These are phyloP conservation scores for Cyanoramphus novaezelandiae DNA, from an alignment of 2,113 vertebrate genomes.

Conservation along the genomic window DNA sequence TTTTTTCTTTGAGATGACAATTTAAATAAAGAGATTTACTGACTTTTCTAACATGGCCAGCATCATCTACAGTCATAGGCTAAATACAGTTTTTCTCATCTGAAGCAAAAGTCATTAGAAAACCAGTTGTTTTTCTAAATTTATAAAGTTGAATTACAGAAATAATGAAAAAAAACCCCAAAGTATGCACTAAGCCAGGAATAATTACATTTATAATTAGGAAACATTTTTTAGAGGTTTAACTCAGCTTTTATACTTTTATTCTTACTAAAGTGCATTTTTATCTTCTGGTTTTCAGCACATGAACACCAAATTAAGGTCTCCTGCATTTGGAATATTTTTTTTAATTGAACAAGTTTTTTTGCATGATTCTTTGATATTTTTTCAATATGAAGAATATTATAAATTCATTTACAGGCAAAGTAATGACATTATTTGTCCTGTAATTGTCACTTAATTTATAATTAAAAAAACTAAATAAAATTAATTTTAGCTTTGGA, in stretches of 20 bases:
- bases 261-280: neutral
- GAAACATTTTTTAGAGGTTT: neutral
- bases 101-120: neutral
- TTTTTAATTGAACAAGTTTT: fast-evolving
- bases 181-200: neutral
- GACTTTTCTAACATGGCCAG: neutral
- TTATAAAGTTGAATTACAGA: neutral
- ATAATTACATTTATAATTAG: neutral
- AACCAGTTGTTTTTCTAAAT: neutral
- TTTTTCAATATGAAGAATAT: neutral
- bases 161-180: neutral
- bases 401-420: neutral
- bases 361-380: neutral
- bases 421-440: neutral
- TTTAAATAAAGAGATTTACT: neutral
- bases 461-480: neutral
- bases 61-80: neutral
- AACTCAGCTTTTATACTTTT: neutral
- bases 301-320: neutral
- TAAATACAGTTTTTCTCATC: neutral
- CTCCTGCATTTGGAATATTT: neutral
- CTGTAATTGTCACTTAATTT: neutral
- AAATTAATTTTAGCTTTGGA: neutral
- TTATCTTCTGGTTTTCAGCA: neutral
- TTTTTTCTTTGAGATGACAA: neutral